These are phyloP conservation scores for Tachysurus vachellii DNA, from an alignment of 2,113 vertebrate genomes.

Conservation along the genomic window DNA sequence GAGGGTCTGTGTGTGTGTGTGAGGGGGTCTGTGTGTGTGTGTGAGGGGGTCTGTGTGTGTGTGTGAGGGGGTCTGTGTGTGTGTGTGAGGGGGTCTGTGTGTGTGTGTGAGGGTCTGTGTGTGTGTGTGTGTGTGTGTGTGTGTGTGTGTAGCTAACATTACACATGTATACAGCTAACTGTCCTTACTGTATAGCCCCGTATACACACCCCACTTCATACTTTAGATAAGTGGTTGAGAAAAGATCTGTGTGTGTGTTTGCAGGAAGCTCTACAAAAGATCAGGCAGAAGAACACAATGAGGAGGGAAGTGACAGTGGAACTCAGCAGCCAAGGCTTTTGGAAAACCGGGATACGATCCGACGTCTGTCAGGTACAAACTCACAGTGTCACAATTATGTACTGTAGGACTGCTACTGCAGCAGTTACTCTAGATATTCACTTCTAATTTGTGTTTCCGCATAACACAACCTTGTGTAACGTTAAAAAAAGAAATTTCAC, in stretches of 20 bases:
- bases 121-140: constrained; percentile 1
- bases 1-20: no score
- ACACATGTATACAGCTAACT: neutral
- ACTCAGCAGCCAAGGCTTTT: constrained; percentile 97
- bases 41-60: no score
- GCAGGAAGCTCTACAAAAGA: constrained; percentile 98
- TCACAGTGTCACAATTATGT: neutral
- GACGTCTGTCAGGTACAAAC: constrained; percentile 92
- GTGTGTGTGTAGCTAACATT: neutral
- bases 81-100: no score
- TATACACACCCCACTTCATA: neutral
- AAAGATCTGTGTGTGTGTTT: neutral
- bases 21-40: no score
- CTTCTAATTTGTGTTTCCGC: neutral
- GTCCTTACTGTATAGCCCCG: neutral
- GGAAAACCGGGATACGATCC: constrained; percentile 97
- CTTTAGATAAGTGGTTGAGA: neutral
- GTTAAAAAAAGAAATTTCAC: neutral
- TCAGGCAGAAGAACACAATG: constrained; percentile 99
- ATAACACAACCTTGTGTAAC: neutral
- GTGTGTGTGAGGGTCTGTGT: neutral
- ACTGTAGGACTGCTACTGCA: neutral
- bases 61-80: no score
- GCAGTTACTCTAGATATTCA: neutral
- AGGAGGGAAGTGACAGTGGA: constrained; percentile 96